Evolutionary conservation across 2,113 vertebrate species (phyloP).

Genomic region (Dipodomys ordii): DNA sequence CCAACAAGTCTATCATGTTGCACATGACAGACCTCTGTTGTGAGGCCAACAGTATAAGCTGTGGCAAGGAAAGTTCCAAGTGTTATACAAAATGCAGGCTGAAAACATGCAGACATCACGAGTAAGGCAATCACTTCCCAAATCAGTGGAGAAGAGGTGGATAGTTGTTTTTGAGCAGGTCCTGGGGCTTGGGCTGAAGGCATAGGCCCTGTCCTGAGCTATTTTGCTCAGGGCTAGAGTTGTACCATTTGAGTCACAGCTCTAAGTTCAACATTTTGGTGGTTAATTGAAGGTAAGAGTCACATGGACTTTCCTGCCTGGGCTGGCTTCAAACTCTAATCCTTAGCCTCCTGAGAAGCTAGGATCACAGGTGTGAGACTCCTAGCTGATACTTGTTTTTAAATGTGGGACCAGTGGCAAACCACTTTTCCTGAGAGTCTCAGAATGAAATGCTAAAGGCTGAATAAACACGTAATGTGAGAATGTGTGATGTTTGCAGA

Average conservation of each 20-base stretch:
- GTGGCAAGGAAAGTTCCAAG: slow-evolving; percentile 12
- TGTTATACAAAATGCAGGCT: background rate
- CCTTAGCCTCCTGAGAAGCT: too few species aligned
- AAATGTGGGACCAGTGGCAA: background rate
- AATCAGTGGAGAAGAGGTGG: background rate
- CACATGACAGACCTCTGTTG: background rate
- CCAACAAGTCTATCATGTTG: background rate
- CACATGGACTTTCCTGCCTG: too few species aligned
- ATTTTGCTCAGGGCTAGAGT: too few species aligned
- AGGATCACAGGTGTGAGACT: too few species aligned
- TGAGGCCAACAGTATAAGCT: background rate
- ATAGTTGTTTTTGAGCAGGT: background rate
- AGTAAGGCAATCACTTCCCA: background rate
- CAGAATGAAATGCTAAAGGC: slow-evolving; percentile 59
- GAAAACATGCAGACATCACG: background rate
- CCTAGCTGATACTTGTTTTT: background rate
- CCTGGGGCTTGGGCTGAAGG: too few species aligned
- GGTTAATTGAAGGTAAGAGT: too few species aligned
- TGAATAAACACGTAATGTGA: slow-evolving; percentile 42
- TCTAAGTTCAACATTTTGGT: too few species aligned
- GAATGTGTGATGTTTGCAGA: slow-evolving; percentile 64
- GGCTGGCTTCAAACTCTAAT: too few species aligned
- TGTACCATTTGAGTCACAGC: too few species aligned
- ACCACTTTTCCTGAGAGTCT: slow-evolving; percentile 59
- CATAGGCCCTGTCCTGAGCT: too few species aligned